Evolutionary conservation across 2,113 vertebrate species (phyloP).

Genomic region (Nycticorax nycticorax): DNA sequence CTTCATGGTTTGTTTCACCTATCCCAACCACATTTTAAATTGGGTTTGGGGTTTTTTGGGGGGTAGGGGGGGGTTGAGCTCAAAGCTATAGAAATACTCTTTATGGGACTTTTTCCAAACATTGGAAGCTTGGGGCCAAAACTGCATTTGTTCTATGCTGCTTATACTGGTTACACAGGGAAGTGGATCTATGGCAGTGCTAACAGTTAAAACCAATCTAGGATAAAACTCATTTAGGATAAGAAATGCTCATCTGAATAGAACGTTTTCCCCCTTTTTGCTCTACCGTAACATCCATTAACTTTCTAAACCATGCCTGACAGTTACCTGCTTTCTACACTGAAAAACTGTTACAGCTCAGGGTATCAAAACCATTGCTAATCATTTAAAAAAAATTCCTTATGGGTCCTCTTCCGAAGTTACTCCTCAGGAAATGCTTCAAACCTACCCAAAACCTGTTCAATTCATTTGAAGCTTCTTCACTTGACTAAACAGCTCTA

Average conservation of each 20-base stretch:
- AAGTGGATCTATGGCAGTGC: not conserved
- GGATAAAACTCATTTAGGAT: not conserved
- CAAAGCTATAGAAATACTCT: not conserved
- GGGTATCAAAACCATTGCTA: not conserved
- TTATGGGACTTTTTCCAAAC: not conserved
- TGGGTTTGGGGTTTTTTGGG: no score
- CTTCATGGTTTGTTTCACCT: not conserved
- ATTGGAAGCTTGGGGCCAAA: not conserved
- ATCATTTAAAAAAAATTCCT: not conserved
- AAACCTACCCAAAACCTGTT: not conserved
- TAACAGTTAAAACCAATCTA: not conserved
- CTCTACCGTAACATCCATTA: not conserved
- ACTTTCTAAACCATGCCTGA: not conserved
- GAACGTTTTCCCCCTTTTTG: not conserved
- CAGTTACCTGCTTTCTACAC: not conserved
- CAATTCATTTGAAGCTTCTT: not conserved
- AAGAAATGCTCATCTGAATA: not conserved
- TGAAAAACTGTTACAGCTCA: not conserved
- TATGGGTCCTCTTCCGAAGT: not conserved
- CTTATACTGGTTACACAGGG: not conserved
- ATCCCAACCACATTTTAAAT: not conserved
- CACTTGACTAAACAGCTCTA: not conserved
- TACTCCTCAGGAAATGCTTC: not conserved
- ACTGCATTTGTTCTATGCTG: not conserved
- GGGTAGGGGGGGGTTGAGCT: not conserved